Percentiles rank a stretch among this genome's conserved stretches.
Evolutionary conservation across 30 jellyfish, hydroid and myxozoan genomes (phyloP).

Genomic region (Morbakka virulenta): DNA sequence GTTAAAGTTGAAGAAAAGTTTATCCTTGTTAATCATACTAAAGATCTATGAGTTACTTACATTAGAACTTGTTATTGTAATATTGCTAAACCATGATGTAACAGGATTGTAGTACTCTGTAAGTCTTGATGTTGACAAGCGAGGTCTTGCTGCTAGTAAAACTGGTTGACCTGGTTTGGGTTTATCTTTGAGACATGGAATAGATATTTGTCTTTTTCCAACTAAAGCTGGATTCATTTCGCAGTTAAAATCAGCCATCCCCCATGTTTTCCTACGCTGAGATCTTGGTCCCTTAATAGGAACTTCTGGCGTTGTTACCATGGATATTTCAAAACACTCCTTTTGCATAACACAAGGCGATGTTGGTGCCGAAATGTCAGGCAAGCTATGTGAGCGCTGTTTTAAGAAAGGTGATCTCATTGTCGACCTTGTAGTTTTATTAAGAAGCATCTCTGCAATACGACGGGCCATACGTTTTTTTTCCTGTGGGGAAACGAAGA

Average conservation of each 20-base stretch:
- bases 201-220: conserved; percentile 2
- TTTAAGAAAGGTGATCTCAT: background rate
- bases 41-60: no score
- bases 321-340: background rate
- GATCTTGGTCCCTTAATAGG: conserved; percentile 6
- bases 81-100: background rate
- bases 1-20: no score
- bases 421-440: conserved; percentile 46
- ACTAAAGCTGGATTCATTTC: conserved; percentile 15
- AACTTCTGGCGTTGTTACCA: background rate
- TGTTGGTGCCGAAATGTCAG: conserved; percentile 37
- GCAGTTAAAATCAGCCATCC: background rate
- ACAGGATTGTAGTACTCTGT: background rate
- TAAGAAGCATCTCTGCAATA: conserved; percentile 57
- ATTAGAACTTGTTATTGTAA: background rate
- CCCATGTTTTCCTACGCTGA: background rate
- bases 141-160: conserved; percentile 69
- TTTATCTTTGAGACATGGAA: conserved; percentile 13
- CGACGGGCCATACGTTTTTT: conserved; percentile 82
- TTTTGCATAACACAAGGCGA: conserved; percentile 27
- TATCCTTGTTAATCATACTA: no score
- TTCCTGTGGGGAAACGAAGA: conserved; percentile 48
- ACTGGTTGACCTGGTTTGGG: conserved; percentile 73
- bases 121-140: conserved; percentile 36
- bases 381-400: conserved; percentile 56